Evolutionary conservation across 2,797 vertebrate genomes (phyloP).

Genomic region (Hydrophis major): DNA sequence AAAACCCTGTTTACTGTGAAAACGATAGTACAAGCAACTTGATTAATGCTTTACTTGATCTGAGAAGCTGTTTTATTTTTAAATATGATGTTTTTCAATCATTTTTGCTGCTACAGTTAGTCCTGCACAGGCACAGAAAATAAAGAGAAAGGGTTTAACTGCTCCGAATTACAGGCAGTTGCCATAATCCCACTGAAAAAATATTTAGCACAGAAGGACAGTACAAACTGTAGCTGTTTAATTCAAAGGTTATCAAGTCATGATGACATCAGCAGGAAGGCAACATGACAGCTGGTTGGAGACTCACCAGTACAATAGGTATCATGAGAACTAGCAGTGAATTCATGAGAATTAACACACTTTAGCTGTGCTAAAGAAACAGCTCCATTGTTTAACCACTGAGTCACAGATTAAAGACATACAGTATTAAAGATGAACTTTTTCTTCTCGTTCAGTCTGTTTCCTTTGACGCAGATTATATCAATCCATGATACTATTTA

Average conservation of each 20-base stretch:
- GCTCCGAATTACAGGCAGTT: background rate
- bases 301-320: background rate
- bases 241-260: background rate
- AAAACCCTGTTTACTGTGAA: background rate
- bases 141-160: background rate
- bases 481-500: background rate
- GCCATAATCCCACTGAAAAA: background rate
- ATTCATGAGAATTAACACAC: background rate
- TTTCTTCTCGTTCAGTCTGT: background rate
- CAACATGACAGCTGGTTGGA: background rate
- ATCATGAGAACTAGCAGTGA: background rate
- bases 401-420: background rate
- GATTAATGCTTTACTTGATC: background rate
- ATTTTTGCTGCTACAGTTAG: background rate
- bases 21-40: background rate
- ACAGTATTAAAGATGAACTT: background rate
- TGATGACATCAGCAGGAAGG: background rate
- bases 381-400: background rate
- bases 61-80: background rate
- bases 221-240: background rate
- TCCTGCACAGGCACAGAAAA: background rate
- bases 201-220: background rate
- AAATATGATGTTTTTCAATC: background rate
- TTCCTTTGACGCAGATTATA: too few relatives aligned
- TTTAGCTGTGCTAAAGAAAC: background rate